Base-by-base conservation (phyloP, 2,113 vertebrate species). In the Numenius arquata region DNA sequence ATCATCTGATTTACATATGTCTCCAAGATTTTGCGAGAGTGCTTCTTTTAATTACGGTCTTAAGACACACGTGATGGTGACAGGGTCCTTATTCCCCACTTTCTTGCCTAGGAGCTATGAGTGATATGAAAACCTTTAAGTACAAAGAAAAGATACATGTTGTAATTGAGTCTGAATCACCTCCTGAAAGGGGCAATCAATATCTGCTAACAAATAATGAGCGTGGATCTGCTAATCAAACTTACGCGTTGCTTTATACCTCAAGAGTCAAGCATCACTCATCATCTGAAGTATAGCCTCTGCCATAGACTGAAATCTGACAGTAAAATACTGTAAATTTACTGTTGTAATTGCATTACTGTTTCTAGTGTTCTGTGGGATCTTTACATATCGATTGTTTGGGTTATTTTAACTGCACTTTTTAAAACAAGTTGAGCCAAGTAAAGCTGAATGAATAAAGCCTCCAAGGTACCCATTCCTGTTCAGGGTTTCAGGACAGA, bases 361-460 rank as follows among this genome's bases (percentile, higher is more conserved):
- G 27, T 41, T 88, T 93, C 65, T 84, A 16, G 38, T 93, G 63
- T 93, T 85, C 26, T 90, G 45, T 85, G 48, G 20, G 67, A 74
- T 77, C 59, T n/a, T 81, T 23, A n/a, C 30, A 27, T 91, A 83
- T 96, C 23, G 81, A n/a, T 94, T 90, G 68, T 68, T 67, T 78
- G 27, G 27, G 12, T 40, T 80, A 55, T 83, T 89, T 91, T 26
- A 88, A 89, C 73, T 65, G 43, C 45, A 55, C 32, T 87, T 83
- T 88, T 92, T 88, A 89, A 93, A 96, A 97, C 96, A 98, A 97
- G 96, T 97, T 96, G 88, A 96, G 96, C 95, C 97, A 98, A 95
- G 96, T 94, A 97, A 71, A 85, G 47, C 83, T 97, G 88, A 97
- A 89, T 43, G 91, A 83, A 86, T 87, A 88, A 96, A 96, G 85